Conservation (phyloP, 2,888 invertebrate genomes). For the Parelbella ahira region DNA sequence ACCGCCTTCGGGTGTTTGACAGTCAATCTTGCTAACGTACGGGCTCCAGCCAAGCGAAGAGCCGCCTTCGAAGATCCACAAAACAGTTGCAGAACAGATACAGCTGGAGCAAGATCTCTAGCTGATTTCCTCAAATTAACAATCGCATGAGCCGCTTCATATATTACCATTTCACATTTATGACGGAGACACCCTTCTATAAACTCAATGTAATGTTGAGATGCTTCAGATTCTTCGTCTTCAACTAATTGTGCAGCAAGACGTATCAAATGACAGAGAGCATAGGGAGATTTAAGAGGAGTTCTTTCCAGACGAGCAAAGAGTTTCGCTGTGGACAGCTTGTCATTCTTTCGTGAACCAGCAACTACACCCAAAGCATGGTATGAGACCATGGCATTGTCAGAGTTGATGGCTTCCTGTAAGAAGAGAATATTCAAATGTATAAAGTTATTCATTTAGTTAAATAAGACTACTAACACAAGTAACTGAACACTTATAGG, state of each 20-base stretch:
- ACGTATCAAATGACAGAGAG: slow-evolving; percentile 96
- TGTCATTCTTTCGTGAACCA: slow-evolving; percentile 95
- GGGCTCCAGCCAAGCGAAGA: slow-evolving; percentile 97
- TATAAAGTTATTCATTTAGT: no score
- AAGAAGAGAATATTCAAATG: slow-evolving; percentile 16
- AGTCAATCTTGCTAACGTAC: slow-evolving; percentile 97
- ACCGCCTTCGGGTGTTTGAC: slow-evolving; percentile 98
- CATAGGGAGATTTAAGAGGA: slow-evolving; percentile 95
- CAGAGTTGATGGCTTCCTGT: slow-evolving; percentile 73
- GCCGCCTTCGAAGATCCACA: slow-evolving; percentile 98
- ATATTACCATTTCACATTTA: slow-evolving; percentile 99
- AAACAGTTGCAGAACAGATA: slow-evolving; percentile 97
- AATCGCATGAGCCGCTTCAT: slow-evolving; percentile 99
- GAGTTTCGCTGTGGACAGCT: slow-evolving; percentile 97
- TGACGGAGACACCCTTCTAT: slow-evolving; percentile 97
- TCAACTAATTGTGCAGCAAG: slow-evolving; percentile 97
- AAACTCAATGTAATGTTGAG: slow-evolving; percentile 91
- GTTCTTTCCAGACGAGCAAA: slow-evolving; percentile 93
- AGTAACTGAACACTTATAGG: no score
- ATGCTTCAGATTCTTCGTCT: slow-evolving; percentile 87
- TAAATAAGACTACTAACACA: no score
- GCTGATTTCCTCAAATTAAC: slow-evolving; percentile 93
- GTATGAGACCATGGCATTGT: slow-evolving; percentile 95
- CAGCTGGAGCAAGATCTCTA: slow-evolving; percentile 95
- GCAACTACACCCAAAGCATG: slow-evolving; percentile 98